Evolutionary conservation across 2,888 invertebrate genomes (phyloP), one percentile per base, ranked within the genome.

Genomic region (Meganola albula): DNA sequence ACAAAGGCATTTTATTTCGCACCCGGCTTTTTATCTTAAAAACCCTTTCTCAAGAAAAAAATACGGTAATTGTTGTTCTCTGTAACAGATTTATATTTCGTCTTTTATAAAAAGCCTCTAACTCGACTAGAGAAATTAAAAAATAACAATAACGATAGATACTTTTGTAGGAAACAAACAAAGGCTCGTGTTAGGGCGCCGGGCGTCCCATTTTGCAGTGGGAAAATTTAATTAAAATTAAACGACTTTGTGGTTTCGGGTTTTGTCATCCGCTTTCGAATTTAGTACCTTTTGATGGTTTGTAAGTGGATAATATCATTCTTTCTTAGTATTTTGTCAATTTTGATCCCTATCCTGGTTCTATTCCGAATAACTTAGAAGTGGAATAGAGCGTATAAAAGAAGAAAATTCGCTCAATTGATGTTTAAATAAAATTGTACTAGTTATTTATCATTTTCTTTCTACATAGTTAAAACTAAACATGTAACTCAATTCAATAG

Each of bases 211-310:
- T 57, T 58, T 56, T 49, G 51, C 48, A 47, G 46, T 49, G 48
- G 34, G 47, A 54, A n/a, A 47, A 41, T 57, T 60, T 61, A 59
- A 61, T 61, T 60, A 60, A 61, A 59, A 44, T 58, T 48, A 53
- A 47, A 51, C 51, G 48, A 53, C 46, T 54, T 55, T 34, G 50
- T 30, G 47, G 44, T 53, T 50, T 44, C 12, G 37, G 45, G 37
- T 36, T 52, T 51, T 52, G 57, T 51, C 57, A 53, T 43, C 35
- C 46, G 38, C 31, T 44, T 49, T 29, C n/a, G 27, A 48, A 38
- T 41, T 35, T 29, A 46, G 39, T 39, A 37, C 27, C 37, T 37
- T 41, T 51, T 51, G 39, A 40, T 37, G 43, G 31, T 20, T 20
- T 20, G 8, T n/a, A 20, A 20, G 20, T 12, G 12, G 12, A 33